These are phyloP conservation scores for Diprion similis DNA, from an alignment of 1,140 invertebrate species.

Conservation along the genomic window DNA sequence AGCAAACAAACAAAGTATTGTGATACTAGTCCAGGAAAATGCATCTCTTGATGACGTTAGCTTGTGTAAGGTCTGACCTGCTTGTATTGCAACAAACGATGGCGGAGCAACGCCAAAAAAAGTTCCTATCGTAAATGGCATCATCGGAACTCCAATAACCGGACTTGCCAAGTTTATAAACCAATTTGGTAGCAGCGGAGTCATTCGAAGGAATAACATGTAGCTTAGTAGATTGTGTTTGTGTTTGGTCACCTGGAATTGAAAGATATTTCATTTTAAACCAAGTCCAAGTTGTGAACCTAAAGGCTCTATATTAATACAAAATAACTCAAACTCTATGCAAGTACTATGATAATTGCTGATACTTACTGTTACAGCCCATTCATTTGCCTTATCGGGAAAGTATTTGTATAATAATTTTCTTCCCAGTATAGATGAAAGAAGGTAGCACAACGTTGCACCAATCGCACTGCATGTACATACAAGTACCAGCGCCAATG, in stretches of 20 bases:
- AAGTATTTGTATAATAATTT: constrained; percentile 87
- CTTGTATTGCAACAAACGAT: constrained; percentile 97
- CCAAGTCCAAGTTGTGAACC: not conserved
- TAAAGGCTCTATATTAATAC: not conserved
- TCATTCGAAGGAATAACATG: constrained; percentile 96
- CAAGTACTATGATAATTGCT: constrained; percentile 30
- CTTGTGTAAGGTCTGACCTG: constrained; percentile 93
- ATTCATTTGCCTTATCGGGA: constrained; percentile 84
- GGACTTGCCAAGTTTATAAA: constrained; percentile 98
- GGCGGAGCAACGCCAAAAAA: constrained; percentile 95
- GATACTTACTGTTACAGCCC: constrained; percentile 77
- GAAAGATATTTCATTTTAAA: constrained; percentile 26
- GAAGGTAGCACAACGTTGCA: constrained; percentile 92
- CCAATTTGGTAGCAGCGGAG: constrained; percentile 99
- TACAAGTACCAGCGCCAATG: constrained; percentile 86
- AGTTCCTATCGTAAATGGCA: constrained; percentile 94
- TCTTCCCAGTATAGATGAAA: constrained; percentile 90
- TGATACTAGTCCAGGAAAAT: constrained; percentile 88
- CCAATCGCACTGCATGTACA: constrained; percentile 97
- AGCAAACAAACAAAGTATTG: constrained; percentile 79
- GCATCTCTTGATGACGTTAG: constrained; percentile 89
- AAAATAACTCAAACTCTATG: constrained; percentile 9
- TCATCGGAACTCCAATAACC: constrained; percentile 92
- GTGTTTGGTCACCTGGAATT: constrained; percentile 73
- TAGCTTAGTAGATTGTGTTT: constrained; percentile 92